Evolutionary conservation across 1,140 invertebrate species (phyloP).

Genomic region (Aleiodes sp.): DNA sequence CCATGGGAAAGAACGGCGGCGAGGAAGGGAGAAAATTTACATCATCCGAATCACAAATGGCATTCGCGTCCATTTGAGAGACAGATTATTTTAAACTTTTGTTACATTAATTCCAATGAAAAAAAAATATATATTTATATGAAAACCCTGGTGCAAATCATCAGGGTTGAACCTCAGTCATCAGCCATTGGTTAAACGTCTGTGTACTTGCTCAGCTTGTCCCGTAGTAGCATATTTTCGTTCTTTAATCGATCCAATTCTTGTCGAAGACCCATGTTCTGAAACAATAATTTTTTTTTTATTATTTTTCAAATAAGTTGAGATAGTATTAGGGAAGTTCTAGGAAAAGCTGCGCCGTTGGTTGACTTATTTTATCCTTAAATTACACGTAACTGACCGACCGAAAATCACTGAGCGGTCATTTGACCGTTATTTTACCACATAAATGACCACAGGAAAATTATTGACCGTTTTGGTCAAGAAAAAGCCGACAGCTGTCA

Average conservation of each 20-base stretch:
- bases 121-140: too few species aligned
- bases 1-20: not conserved
- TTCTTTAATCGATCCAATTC: constrained; percentile 89
- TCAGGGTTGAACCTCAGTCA: constrained; percentile 1
- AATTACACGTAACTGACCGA: too few species aligned
- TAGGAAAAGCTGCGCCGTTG: too few species aligned
- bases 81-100: not conserved
- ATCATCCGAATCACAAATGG: not conserved
- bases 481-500: too few species aligned
- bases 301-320: constrained; percentile 45
- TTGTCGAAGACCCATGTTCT: constrained; percentile 87
- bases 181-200: constrained; percentile 73
- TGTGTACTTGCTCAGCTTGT: constrained; percentile 86
- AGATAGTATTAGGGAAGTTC: too few species aligned
- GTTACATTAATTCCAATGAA: not conserved
- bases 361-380: too few species aligned
- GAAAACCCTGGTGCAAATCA: not conserved
- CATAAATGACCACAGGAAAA: too few species aligned
- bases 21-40: constrained; percentile 21
- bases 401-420: too few species aligned
- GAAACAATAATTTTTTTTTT: constrained; percentile 38
- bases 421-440: too few species aligned
- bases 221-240: constrained; percentile 88
- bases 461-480: too few species aligned
- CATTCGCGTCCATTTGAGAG: not conserved